phyloP scores from a whole-genome alignment of 2,888 invertebrate species.

The Chymomyza procnemis region DNA sequence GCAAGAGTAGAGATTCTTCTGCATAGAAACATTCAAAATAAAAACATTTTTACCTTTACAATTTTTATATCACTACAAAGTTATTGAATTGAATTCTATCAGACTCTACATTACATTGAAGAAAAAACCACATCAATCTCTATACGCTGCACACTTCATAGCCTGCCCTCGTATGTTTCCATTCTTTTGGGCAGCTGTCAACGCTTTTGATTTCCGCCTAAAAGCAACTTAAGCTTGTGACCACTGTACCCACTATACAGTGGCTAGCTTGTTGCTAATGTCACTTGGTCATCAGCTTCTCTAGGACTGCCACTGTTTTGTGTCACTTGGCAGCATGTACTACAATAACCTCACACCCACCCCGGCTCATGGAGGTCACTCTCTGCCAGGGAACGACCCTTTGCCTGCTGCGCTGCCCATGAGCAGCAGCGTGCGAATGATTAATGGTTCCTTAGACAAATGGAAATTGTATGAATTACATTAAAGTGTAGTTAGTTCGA shows the following conservation, averaged over 20 bases:
- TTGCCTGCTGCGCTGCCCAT: conserved; percentile 32
- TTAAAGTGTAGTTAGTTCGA: conserved; percentile 73
- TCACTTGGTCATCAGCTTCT: background rate
- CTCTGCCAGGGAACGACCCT: background rate
- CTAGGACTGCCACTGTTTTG: background rate
- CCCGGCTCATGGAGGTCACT: background rate
- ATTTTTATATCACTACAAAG: too few species aligned
- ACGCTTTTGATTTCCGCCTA: background rate
- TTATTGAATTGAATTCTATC: too few species aligned
- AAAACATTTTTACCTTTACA: too few species aligned
- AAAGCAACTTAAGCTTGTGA: background rate
- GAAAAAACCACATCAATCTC: too few species aligned
- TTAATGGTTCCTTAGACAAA: conserved; percentile 78
- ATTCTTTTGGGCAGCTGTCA: background rate
- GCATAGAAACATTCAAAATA: too few species aligned
- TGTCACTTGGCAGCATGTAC: background rate
- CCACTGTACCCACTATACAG: background rate
- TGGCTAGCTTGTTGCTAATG: background rate
- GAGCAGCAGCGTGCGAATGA: conserved; percentile 74
- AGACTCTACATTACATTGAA: too few species aligned
- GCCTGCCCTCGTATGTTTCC: background rate
- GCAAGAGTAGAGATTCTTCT: too few species aligned
- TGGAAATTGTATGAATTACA: conserved; percentile 78
- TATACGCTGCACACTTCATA: too few species aligned
- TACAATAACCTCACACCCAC: background rate